Evolutionary conservation across 2,888 invertebrate genomes (phyloP).

Genomic region (Alloplasta piceator): DNA sequence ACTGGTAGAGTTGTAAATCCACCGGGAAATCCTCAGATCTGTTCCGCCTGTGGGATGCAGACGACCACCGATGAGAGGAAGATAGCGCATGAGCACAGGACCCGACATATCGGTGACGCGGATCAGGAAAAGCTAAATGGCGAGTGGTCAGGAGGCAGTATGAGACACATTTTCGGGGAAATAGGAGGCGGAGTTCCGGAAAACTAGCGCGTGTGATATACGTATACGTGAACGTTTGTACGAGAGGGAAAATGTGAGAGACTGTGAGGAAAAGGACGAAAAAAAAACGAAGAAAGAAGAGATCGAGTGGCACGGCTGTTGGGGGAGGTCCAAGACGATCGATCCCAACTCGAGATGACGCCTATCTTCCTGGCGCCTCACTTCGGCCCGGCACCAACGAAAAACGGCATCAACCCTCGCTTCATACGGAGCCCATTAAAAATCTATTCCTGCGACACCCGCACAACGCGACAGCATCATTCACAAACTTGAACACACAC

Average conservation of each 20-base stretch:
- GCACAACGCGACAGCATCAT: conserved; percentile 19
- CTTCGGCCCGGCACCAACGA: conserved; percentile 66
- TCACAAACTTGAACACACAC: not conserved
- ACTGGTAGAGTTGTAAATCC: no score
- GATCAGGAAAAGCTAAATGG: conserved; percentile 18
- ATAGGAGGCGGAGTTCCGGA: conserved; percentile 66
- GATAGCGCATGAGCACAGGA: not conserved
- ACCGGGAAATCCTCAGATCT: no score
- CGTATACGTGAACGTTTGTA: conserved; percentile 1
- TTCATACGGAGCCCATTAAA: conserved; percentile 66
- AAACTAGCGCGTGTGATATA: conserved; percentile 60
- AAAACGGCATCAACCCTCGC: conserved; percentile 59
- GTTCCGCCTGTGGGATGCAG: no score
- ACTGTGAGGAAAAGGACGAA: conserved; percentile 40
- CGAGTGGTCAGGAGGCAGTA: conserved; percentile 39
- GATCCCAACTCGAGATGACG: conserved; percentile 81
- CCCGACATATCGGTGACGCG: not conserved
- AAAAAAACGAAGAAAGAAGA: conserved; percentile 54
- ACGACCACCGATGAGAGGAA: not conserved
- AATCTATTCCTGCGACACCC: conserved; percentile 66
- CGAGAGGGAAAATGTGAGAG: conserved; percentile 48
- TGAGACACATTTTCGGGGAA: conserved; percentile 66
- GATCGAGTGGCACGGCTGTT: conserved; percentile 64
- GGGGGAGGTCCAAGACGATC: conserved; percentile 74
- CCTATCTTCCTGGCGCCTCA: conserved; percentile 78